Conservation (phyloP, 2,113 vertebrate species). For the Orycteropus afer region DNA sequence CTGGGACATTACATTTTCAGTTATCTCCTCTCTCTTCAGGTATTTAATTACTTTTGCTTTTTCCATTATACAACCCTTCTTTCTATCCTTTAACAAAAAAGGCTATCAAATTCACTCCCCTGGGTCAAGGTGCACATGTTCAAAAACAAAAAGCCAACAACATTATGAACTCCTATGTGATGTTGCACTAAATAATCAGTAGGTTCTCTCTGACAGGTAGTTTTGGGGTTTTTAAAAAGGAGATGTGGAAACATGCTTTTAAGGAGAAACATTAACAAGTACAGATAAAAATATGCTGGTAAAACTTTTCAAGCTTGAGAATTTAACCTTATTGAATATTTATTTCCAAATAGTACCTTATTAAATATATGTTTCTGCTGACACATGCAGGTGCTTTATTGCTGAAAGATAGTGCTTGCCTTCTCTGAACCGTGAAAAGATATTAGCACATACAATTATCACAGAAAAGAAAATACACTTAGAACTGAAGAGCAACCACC, state of each 20-base stretch:
- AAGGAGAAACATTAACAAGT: slow-evolving; percentile 14
- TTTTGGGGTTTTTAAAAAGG: not conserved
- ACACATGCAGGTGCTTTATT: not conserved
- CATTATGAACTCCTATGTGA: not conserved
- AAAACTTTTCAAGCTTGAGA: not conserved
- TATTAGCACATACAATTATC: not conserved
- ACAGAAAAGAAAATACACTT: slow-evolving; percentile 8
- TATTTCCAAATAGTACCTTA: not conserved
- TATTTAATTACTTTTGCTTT: slow-evolving; percentile 21
- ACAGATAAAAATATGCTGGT: not conserved
- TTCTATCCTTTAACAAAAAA: slow-evolving; percentile 20
- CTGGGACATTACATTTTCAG: not conserved
- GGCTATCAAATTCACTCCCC: slow-evolving; percentile 5
- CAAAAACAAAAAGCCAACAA: not conserved
- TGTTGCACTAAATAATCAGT: not conserved
- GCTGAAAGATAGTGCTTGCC: not conserved
- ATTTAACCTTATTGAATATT: slow-evolving; percentile 29
- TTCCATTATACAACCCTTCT: not conserved
- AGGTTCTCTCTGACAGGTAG: slow-evolving; percentile 1
- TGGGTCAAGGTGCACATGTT: not conserved
- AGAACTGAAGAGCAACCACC: not conserved
- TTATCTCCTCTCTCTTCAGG: not conserved
- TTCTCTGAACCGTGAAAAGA: slow-evolving; percentile 22
- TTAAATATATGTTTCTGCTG: not conserved
- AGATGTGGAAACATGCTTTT: not conserved